phyloP scores from a whole-genome alignment of 2,113 vertebrate species.

The Fukomys damarensis region DNA sequence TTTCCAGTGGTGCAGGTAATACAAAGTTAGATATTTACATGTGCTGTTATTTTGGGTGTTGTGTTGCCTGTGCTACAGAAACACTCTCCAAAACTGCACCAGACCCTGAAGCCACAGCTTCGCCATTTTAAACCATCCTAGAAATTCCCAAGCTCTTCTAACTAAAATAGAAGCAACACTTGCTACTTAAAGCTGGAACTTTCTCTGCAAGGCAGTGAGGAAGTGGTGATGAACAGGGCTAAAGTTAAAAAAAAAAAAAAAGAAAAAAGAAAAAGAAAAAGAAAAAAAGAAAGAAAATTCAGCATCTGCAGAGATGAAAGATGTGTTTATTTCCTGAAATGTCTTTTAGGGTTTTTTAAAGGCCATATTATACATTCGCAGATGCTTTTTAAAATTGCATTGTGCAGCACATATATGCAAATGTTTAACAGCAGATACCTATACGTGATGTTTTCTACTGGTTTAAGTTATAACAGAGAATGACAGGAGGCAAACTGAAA shows the following conservation, averaged over 20 bases:
- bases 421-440: constrained; percentile 61
- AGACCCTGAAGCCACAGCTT: background rate
- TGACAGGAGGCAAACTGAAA: background rate
- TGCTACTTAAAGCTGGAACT: background rate
- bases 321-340: constrained; percentile 53
- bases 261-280: constrained; percentile 9
- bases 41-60: constrained; percentile 41
- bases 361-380: constrained; percentile 45
- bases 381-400: background rate
- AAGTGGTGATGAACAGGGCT: constrained; percentile 28
- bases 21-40: constrained; percentile 50
- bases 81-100: background rate
- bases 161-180: constrained; percentile 34
- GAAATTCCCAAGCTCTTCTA: background rate
- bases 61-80: constrained; percentile 54
- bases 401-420: background rate
- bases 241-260: background rate
- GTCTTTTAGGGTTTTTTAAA: constrained; percentile 27
- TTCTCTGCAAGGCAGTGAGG: background rate
- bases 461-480: constrained; percentile 59
- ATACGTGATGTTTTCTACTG: constrained; percentile 28
- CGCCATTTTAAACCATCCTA: constrained; percentile 52
- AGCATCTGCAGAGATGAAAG: constrained; percentile 50
- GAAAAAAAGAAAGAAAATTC: constrained; percentile 2
- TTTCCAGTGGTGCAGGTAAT: background rate